A percentile compares a stretch with the other conserved stretches of the same genome.
phyloP scores from a whole-genome alignment of 37 sponge, comb jelly and placozoan genomes.

The Tethya wilhelma region DNA sequence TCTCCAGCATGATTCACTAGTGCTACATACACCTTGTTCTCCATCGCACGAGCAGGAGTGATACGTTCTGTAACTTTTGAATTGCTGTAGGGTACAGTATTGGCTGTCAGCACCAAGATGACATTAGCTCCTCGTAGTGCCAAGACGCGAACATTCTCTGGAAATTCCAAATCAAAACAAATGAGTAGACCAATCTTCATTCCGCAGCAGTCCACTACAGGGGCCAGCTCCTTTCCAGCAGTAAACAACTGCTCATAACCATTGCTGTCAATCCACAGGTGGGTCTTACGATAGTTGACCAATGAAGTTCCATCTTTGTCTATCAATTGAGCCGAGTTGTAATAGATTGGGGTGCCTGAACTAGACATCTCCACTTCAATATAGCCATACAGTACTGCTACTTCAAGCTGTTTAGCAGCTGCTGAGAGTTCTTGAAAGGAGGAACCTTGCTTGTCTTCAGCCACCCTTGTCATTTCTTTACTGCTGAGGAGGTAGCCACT shows the following conservation, averaged over 20 bases:
- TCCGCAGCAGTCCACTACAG: slow-evolving; percentile 42
- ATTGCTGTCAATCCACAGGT: slow-evolving; percentile 28
- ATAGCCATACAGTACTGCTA: slow-evolving; percentile 66
- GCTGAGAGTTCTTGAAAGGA: slow-evolving; percentile 47
- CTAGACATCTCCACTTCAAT: slow-evolving; percentile 30
- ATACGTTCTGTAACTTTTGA: not conserved
- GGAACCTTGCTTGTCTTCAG: slow-evolving; percentile 39
- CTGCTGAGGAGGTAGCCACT: slow-evolving; percentile 40
- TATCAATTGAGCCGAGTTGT: slow-evolving; percentile 66
- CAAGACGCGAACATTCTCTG: slow-evolving; percentile 42
- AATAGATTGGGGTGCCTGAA: slow-evolving; percentile 7
- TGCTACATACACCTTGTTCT: slow-evolving; percentile 51
- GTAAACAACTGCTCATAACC: slow-evolving; percentile 34
- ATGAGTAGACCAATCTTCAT: slow-evolving; percentile 65
- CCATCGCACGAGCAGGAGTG: slow-evolving; percentile 27
- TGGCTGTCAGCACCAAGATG: slow-evolving; percentile 42
- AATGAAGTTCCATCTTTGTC: slow-evolving; percentile 48
- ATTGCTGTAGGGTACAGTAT: not conserved
- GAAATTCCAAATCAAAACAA: slow-evolving; percentile 66
- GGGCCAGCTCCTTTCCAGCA: slow-evolving; percentile 15
- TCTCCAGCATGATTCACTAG: slow-evolving; percentile 50
- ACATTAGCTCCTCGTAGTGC: slow-evolving; percentile 47
- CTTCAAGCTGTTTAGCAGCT: slow-evolving; percentile 21
- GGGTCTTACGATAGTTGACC: slow-evolving; percentile 59
- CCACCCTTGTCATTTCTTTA: slow-evolving; percentile 35